Percentiles rank a stretch among this genome's conserved stretches.
Conservation (phyloP, 2,113 vertebrate species). For the Dermatemys mawii region DNA sequence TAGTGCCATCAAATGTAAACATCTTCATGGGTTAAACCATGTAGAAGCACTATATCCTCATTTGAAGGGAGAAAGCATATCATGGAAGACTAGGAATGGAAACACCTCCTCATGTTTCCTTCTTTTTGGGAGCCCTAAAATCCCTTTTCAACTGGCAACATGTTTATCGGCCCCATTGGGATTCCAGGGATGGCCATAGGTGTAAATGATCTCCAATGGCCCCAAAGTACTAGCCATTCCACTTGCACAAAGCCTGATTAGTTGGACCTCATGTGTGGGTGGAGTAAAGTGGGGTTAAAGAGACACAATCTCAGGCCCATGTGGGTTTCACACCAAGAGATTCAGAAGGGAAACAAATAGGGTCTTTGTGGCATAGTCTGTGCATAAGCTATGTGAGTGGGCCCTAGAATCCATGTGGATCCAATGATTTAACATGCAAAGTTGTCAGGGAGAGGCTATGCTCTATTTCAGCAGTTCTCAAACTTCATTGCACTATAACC, state of each 20-base stretch:
- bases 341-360: not conserved
- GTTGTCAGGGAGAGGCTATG: not conserved
- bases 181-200: not conserved
- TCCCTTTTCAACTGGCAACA: not conserved
- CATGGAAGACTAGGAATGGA: not conserved
- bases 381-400: not conserved
- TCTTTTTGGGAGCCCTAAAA: not conserved
- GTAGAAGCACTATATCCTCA: not conserved
- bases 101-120: not conserved
- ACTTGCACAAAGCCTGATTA: not conserved
- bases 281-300: not conserved
- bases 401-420: not conserved
- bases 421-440: not conserved
- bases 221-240: not conserved
- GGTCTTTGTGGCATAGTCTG: not conserved
- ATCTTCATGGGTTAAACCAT: not conserved
- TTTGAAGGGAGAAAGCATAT: not conserved
- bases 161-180: not conserved
- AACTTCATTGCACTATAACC: too few species aligned
- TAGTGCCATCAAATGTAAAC: not conserved
- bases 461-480: too few species aligned
- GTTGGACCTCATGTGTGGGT: not conserved
- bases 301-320: too few species aligned
- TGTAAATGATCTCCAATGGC: not conserved
- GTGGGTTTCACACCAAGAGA: not conserved